Evolutionary conservation across 2,113 vertebrate species (phyloP).

Genomic region (Felis chaus): DNA sequence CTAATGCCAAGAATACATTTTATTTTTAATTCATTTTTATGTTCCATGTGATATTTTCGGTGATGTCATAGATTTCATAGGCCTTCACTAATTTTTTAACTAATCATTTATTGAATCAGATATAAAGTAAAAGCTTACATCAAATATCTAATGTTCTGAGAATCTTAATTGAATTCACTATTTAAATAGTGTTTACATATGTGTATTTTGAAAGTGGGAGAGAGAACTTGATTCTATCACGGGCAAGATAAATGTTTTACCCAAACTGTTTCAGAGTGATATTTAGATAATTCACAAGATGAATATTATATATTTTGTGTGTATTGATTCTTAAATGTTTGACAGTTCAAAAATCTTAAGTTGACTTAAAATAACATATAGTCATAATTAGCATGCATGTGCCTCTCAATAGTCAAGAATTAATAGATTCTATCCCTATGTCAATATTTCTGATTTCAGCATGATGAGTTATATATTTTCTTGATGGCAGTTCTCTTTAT

Average conservation of each 20-base stretch:
- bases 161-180: background rate
- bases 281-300: background rate
- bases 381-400: background rate
- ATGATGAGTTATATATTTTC: background rate
- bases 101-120: background rate
- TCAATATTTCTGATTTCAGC: background rate
- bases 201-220: background rate
- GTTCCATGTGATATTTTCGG: slow-evolving; percentile 8
- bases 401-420: background rate
- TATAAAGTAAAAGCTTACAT: background rate
- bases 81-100: background rate
- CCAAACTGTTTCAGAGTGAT: slow-evolving; percentile 2
- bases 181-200: slow-evolving; percentile 26
- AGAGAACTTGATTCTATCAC: background rate
- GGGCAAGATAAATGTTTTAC: slow-evolving; percentile 1
- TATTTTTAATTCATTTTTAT: slow-evolving; percentile 5
- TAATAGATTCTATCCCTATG: background rate
- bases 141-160: background rate
- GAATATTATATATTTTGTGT: background rate
- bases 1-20: background rate
- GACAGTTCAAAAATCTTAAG: background rate
- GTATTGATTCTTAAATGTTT: background rate
- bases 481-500: slow-evolving; percentile 3
- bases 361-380: slow-evolving; percentile 2
- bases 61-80: background rate